A percentile compares a stretch with the other conserved stretches of the same genome.
Conservation (phyloP, 2,113 vertebrate species). For the Mormoops blainvillei region DNA sequence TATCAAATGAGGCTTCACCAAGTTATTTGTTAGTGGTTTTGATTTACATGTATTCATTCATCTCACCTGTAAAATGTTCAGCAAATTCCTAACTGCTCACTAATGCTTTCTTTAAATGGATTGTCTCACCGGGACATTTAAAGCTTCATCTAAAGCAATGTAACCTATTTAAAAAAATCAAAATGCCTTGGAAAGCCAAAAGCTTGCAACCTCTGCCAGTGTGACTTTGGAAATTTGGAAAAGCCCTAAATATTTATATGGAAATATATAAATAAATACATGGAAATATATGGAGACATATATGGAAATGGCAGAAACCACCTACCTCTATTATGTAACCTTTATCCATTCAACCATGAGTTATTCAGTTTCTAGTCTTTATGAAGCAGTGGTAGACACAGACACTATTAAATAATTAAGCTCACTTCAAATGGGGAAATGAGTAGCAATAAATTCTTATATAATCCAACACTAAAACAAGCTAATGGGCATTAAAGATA, state of each 20-base stretch:
- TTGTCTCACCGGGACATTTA: neutral
- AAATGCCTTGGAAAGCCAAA: neutral
- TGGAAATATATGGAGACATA: no score
- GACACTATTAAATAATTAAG: neutral
- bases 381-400: neutral
- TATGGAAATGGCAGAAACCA: neutral
- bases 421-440: neutral
- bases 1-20: neutral
- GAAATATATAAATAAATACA: no score
- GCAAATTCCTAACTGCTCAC: neutral
- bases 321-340: neutral
- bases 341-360: neutral
- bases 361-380: neutral
- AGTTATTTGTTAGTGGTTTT: neutral
- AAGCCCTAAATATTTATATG: neutral
- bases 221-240: neutral
- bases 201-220: neutral
- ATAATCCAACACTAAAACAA: neutral
- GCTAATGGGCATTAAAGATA: neutral
- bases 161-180: neutral
- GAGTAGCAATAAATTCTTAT: neutral
- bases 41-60: neutral
- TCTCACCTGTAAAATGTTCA: neutral
- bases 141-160: neutral
- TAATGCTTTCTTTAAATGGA: neutral